A percentile compares a stretch with the other conserved stretches of the same genome.
These are phyloP conservation scores for Trachops cirrhosus DNA, from an alignment of 2,797 vertebrate genomes.

Conservation along the genomic window DNA sequence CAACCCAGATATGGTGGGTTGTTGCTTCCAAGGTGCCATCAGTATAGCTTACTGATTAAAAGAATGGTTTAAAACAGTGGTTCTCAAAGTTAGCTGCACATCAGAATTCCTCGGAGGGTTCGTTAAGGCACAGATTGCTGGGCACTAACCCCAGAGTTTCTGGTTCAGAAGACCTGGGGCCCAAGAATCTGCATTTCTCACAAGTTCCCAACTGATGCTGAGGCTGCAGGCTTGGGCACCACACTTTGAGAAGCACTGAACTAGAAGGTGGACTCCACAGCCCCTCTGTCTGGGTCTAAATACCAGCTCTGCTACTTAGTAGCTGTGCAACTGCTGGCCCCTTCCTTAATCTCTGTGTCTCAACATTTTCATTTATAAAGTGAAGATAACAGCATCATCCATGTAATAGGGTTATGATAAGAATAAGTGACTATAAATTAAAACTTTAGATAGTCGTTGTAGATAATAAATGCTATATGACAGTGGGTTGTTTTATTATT, in stretches of 20 bases:
- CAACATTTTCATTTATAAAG: not conserved
- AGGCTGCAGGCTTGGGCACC: not conserved
- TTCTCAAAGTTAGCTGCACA: not conserved
- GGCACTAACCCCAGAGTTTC: not conserved
- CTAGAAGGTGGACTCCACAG: not conserved
- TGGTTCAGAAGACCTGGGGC: not conserved
- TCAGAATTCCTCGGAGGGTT: not conserved
- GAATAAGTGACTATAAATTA: not conserved
- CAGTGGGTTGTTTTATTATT: slow-evolving; percentile 1
- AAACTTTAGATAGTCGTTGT: not conserved
- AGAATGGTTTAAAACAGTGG: not conserved
- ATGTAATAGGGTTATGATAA: not conserved
- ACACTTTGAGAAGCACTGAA: not conserved
- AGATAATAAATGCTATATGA: not conserved
- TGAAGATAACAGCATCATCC: not conserved
- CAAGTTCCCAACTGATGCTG: not conserved
- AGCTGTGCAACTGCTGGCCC: not conserved
- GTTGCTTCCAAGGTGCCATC: not conserved
- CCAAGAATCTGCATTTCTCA: not conserved
- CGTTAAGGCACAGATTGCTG: not conserved
- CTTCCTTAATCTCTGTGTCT: not conserved
- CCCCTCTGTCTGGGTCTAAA: not conserved
- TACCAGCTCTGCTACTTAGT: not conserved
- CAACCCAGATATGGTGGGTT: no score
- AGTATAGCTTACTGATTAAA: not conserved